phyloP scores from a whole-genome alignment of 2,113 vertebrate genomes.

The Caretta caretta region DNA sequence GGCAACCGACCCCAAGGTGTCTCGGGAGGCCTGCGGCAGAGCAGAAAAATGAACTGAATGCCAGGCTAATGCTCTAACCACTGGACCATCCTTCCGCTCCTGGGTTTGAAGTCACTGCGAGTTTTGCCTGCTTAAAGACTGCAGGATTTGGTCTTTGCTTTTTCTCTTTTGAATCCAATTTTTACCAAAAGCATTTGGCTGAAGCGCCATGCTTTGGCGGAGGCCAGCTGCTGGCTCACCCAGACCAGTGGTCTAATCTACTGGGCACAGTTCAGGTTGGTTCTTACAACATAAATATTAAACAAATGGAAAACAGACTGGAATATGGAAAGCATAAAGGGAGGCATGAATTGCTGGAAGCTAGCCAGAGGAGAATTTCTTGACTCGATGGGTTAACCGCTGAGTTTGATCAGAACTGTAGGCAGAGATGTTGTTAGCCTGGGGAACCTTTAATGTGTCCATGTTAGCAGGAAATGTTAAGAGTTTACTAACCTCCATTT shows the following conservation, averaged over 20 bases:
- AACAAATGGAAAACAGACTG: slow-evolving; percentile 15
- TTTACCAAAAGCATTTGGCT: background rate
- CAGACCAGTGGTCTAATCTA: background rate
- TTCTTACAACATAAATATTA: slow-evolving; percentile 7
- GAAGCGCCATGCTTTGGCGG: background rate
- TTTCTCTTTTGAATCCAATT: background rate
- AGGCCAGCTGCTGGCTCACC: slow-evolving; percentile 22
- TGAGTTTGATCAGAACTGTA: fast-evolving
- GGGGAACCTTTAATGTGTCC: fast-evolving
- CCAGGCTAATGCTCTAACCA: fast-evolving
- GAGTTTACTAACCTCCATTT: fast-evolving
- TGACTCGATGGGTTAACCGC: fast-evolving
- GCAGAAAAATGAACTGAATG: background rate
- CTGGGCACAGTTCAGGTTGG: background rate
- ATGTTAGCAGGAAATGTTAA: background rate
- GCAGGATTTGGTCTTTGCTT: background rate
- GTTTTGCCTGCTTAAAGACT: background rate
- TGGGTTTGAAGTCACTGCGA: background rate
- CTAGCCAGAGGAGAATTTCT: background rate
- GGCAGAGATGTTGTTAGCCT: background rate
- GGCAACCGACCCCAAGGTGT: background rate
- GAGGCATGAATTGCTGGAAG: background rate
- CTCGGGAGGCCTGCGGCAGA: background rate
- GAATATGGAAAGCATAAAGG: background rate
- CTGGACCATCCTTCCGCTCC: background rate